These are phyloP conservation scores for Matsumurasca onukii DNA, from an alignment of 1,140 invertebrate genomes.

Conservation along the genomic window DNA sequence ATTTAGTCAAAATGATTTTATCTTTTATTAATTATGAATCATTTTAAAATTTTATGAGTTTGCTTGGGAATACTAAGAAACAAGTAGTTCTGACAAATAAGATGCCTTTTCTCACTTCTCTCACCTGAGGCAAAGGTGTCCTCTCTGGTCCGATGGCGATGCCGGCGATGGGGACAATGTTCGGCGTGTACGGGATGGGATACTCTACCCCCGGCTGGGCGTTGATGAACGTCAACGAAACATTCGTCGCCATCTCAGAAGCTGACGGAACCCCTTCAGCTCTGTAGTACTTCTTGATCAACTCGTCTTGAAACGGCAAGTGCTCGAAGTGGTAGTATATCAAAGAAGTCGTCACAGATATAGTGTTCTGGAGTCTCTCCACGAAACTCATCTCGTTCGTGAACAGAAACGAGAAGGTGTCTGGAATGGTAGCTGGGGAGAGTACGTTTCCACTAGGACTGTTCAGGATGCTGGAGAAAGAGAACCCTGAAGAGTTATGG, in stretches of 20 bases:
- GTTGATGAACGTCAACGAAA: constrained; percentile 51
- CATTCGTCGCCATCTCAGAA: constrained; percentile 43
- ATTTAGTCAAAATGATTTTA: neutral
- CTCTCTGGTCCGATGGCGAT: constrained; percentile 51
- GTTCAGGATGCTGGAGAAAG: neutral
- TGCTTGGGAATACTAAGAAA: neutral
- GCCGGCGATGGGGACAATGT: constrained; percentile 59
- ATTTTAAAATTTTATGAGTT: neutral
- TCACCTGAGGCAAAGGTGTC: constrained; percentile 44
- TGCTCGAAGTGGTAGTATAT: neutral
- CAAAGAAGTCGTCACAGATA: constrained; percentile 3
- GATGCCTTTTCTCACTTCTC: neutral
- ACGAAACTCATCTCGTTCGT: constrained; percentile 55
- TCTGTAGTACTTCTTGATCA: neutral
- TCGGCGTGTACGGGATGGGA: constrained; percentile 52
- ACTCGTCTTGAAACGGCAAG: neutral
- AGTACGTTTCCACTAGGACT: constrained; percentile 27
- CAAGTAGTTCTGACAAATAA: neutral
- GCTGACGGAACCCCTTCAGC: constrained; percentile 37
- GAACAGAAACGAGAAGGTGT: constrained; percentile 50
- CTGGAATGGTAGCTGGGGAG: constrained; percentile 52
- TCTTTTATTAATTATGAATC: neutral
- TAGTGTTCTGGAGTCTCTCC: constrained; percentile 54
- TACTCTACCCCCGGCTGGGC: constrained; percentile 50
- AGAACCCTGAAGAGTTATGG: constrained; percentile 35